These are phyloP conservation scores for Eulithis prunata DNA, from an alignment of 2,888 invertebrate genomes.

Conservation along the genomic window DNA sequence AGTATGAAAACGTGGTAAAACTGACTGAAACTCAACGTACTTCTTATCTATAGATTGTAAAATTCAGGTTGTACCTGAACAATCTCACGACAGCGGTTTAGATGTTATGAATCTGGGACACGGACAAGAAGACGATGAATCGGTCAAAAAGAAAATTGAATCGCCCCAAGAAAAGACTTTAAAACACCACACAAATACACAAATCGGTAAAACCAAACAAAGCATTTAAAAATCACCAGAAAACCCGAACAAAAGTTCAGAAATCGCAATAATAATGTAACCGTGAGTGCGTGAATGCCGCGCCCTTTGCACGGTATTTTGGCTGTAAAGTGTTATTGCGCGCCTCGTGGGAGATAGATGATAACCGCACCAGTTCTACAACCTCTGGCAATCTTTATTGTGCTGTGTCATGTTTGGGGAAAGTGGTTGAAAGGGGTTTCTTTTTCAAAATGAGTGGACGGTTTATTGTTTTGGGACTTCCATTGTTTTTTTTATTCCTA, in stretches of 20 bases:
- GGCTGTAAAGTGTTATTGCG: constrained; percentile 52
- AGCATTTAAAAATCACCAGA: constrained; percentile 20
- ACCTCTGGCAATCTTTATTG: constrained; percentile 36
- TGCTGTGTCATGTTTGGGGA: constrained; percentile 25
- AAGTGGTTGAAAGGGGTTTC: constrained; percentile 18
- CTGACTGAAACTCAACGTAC: too few species aligned
- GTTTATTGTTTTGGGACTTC: neutral
- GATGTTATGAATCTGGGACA: too few species aligned
- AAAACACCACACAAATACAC: too few species aligned
- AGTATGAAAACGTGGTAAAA: neutral
- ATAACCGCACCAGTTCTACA: constrained; percentile 30
- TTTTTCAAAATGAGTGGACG: constrained; percentile 8
- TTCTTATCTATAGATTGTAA: too few species aligned
- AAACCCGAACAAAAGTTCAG: constrained; percentile 20
- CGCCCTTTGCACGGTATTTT: constrained; percentile 40
- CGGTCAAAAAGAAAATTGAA: too few species aligned
- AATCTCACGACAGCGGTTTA: too few species aligned
- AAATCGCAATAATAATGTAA: constrained; percentile 20
- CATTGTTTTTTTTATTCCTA: neutral
- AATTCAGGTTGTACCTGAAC: too few species aligned
- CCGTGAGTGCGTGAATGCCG: constrained; percentile 31
- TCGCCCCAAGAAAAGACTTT: too few species aligned
- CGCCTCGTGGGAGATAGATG: constrained; percentile 46
- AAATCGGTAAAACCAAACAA: constrained; percentile 2
- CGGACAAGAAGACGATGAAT: too few species aligned